Percentiles rank a stretch among this genome's conserved stretches.
Evolutionary conservation across 2,113 vertebrate species (phyloP).

Genomic region (Raja brachyura): DNA sequence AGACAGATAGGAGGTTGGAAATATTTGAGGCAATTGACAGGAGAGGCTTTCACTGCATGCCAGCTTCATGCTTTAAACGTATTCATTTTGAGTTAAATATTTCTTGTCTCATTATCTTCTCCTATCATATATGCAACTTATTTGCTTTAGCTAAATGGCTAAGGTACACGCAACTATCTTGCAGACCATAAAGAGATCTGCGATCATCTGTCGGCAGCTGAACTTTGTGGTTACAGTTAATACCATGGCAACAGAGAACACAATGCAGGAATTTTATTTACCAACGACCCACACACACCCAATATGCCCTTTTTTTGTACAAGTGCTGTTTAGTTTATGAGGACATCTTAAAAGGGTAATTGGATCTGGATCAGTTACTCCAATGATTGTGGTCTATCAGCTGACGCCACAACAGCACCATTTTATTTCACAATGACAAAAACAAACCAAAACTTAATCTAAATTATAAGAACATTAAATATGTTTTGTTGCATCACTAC

Average conservation of each 20-base stretch:
- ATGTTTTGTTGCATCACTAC: background rate
- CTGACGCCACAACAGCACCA: too few relatives aligned
- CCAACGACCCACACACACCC: slow-evolving; percentile 28
- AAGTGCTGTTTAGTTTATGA: slow-evolving; percentile 6
- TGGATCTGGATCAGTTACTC: background rate
- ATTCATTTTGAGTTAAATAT: background rate
- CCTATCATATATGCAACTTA: background rate
- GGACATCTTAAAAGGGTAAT: background rate
- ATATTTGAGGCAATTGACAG: too few relatives aligned
- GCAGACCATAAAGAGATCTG: slow-evolving; percentile 55
- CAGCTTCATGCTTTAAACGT: too few relatives aligned
- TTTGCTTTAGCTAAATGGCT: background rate
- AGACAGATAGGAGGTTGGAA: too few relatives aligned
- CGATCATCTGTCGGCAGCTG: slow-evolving; percentile 55
- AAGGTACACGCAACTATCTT: background rate
- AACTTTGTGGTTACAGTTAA: slow-evolving; percentile 58
- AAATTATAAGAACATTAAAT: background rate
- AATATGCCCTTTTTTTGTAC: slow-evolving; percentile 13
- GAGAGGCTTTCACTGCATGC: too few relatives aligned
- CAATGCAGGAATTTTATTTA: slow-evolving; percentile 40
- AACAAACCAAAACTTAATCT: background rate
- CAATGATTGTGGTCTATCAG: background rate
- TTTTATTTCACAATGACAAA: background rate
- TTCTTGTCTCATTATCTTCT: background rate
- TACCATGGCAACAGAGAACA: slow-evolving; percentile 54